These are phyloP conservation scores for Eulacestoma nigropectus DNA, from an alignment of 2,113 vertebrate genomes.

Conservation along the genomic window DNA sequence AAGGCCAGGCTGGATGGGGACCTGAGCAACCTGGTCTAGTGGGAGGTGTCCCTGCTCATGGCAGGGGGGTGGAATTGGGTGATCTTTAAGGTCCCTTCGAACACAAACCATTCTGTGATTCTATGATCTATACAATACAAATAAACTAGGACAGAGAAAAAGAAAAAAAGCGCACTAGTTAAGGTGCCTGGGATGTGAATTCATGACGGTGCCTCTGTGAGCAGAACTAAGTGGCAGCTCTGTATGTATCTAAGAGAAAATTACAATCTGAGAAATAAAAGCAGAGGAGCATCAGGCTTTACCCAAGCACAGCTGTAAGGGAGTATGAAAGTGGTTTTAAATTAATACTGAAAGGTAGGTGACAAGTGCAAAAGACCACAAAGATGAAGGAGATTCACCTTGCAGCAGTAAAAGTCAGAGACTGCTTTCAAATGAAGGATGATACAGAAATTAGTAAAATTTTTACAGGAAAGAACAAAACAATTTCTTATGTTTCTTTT, in stretches of 20 bases:
- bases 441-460: background rate
- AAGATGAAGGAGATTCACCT: background rate
- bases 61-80: background rate
- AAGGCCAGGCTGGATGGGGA: background rate
- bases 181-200: background rate
- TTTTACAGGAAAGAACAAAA: background rate
- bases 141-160: background rate
- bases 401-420: background rate
- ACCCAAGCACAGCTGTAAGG: background rate
- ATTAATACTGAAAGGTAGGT: background rate
- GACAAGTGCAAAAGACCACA: background rate
- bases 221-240: background rate
- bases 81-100: background rate
- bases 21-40: background rate
- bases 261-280: background rate
- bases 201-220: fast-evolving
- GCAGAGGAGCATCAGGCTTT: fast-evolving
- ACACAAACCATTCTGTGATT: background rate
- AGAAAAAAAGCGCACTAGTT: background rate
- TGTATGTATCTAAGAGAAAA: background rate
- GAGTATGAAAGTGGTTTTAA: background rate
- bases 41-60: background rate
- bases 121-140: background rate
- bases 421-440: background rate
- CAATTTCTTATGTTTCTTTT: background rate